Percentiles rank a stretch among this genome's conserved stretches.
Conservation (phyloP, 2,888 invertebrate genomes). For the Spilarctia lutea region DNA sequence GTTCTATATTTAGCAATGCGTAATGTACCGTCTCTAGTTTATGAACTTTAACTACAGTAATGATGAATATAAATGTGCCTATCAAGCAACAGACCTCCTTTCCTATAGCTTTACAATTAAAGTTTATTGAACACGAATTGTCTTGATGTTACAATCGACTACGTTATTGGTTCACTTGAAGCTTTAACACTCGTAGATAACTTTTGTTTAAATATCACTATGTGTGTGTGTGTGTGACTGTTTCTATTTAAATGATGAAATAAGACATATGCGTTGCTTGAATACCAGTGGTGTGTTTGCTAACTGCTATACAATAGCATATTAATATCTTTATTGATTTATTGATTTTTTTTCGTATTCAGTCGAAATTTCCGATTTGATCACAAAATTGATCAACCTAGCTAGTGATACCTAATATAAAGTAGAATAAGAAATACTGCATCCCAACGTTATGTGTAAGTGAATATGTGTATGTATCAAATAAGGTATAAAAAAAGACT, state of each 20-base stretch:
- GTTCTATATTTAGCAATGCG: slow-evolving; percentile 72
- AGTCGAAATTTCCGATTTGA: too few relatives aligned
- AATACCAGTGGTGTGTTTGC: neutral
- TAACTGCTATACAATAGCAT: neutral
- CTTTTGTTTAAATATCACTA: neutral
- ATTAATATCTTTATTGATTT: neutral
- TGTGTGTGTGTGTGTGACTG: too few relatives aligned
- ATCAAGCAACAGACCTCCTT: slow-evolving; percentile 28
- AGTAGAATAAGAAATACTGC: too few relatives aligned
- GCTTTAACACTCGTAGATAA: neutral
- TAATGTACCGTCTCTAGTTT: slow-evolving; percentile 60
- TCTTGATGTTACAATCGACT: slow-evolving; percentile 14
- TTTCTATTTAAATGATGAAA: neutral
- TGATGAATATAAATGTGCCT: slow-evolving; percentile 31
- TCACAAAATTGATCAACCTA: too few relatives aligned
- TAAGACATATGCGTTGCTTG: neutral
- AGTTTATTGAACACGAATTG: slow-evolving; percentile 23
- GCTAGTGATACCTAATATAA: too few relatives aligned
- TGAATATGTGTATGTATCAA: too few relatives aligned
- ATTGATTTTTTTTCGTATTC: neutral
- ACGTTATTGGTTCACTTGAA: slow-evolving; percentile 9
- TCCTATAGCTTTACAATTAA: slow-evolving; percentile 18
- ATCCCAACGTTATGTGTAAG: too few relatives aligned
- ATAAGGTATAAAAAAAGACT: neutral
- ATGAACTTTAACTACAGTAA: slow-evolving; percentile 53